Conservation (phyloP, 2,797 vertebrate genomes). For the Zalophus californianus region DNA sequence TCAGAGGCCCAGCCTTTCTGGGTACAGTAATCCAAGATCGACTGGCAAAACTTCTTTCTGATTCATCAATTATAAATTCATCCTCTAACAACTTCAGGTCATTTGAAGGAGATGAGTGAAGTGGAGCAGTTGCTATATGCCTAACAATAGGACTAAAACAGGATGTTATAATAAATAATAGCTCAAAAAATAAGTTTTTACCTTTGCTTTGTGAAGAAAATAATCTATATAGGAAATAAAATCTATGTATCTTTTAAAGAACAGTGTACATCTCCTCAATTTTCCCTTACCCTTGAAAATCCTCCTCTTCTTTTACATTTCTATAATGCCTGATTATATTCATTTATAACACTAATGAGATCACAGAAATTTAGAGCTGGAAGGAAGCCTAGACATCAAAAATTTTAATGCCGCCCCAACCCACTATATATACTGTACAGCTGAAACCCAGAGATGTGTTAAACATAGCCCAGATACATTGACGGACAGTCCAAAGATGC, state of each 20-base stretch:
- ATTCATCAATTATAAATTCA: conserved; percentile 88
- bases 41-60: conserved; percentile 56
- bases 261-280: not conserved
- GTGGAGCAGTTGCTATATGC: not conserved
- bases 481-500: conserved; percentile 13
- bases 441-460: not conserved
- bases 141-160: conserved; percentile 78
- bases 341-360: conserved; percentile 28
- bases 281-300: conserved; percentile 24
- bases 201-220: conserved; percentile 30
- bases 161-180: conserved; percentile 37
- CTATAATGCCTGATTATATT: not conserved
- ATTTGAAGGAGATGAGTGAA: conserved; percentile 58
- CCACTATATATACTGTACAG: conserved; percentile 1
- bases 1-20: conserved; percentile 73
- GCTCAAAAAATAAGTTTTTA: conserved; percentile 24
- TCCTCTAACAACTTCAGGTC: conserved; percentile 74
- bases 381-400: not conserved
- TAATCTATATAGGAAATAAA: conserved; percentile 30
- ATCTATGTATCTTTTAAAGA: not conserved
- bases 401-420: not conserved
- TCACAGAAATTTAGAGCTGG: not conserved
- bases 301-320: not conserved
- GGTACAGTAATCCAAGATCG: conserved; percentile 84
- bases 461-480: conserved; percentile 4